phyloP scores from a whole-genome alignment of 1,140 invertebrate species.

The Acyrthosiphon pisum region DNA sequence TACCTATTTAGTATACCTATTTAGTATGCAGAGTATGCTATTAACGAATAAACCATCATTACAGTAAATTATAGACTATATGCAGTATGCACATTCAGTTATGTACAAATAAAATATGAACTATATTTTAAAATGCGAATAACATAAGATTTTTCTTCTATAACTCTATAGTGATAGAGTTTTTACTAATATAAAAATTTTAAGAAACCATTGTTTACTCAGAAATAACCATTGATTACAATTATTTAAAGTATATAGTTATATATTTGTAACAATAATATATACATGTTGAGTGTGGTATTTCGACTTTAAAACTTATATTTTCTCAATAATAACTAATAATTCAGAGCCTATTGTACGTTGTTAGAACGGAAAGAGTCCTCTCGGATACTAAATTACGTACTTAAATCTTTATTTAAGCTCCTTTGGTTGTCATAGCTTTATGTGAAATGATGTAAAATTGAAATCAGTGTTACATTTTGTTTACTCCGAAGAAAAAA shows the following conservation, averaged over 20 bases:
- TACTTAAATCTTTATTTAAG: neutral
- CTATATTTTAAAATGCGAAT: too few relatives aligned
- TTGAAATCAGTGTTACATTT: neutral
- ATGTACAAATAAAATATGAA: too few relatives aligned
- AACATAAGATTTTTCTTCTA: neutral
- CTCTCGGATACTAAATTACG: neutral
- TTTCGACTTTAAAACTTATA: neutral
- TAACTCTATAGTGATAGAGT: neutral
- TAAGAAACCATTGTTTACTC: neutral
- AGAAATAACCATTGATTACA: too few relatives aligned
- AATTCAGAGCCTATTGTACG: neutral
- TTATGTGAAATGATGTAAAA: neutral
- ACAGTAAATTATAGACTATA: too few relatives aligned
- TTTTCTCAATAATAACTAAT: neutral
- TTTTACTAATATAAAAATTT: neutral
- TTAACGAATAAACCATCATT: neutral
- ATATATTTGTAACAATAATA: too few relatives aligned
- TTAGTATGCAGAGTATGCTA: too few relatives aligned
- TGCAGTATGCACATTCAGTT: too few relatives aligned
- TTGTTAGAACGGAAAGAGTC: neutral
- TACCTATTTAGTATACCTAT: too few relatives aligned
- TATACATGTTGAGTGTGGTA: neutral
- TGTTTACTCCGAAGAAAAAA: neutral
- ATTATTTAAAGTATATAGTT: too few relatives aligned
- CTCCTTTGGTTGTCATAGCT: neutral